Evolutionary conservation across 2,888 invertebrate genomes (phyloP).

Genomic region (Lasioglossum leucozonium): DNA sequence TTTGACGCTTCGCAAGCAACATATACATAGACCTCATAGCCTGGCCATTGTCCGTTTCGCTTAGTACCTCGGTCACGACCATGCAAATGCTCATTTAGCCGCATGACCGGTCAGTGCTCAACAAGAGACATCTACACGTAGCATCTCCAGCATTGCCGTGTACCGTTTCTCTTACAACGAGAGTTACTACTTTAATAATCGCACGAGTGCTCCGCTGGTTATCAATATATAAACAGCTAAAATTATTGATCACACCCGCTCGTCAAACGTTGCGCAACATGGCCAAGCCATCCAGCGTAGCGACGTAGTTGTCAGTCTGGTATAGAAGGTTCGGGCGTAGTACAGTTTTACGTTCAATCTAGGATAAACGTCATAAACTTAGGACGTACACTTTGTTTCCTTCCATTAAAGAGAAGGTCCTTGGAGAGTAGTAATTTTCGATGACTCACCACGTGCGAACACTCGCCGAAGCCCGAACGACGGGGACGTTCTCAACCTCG

Average conservation of each 20-base stretch:
- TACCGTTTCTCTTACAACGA: not conserved
- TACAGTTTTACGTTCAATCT: conserved; percentile 3
- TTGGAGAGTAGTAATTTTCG: not conserved
- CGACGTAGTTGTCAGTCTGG: not conserved
- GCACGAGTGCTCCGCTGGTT: not conserved
- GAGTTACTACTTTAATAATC: not conserved
- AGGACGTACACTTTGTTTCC: not conserved
- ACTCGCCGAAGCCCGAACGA: not conserved
- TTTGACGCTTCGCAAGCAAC: not conserved
- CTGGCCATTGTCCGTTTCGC: not conserved
- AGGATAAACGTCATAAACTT: not conserved
- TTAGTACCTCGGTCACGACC: conserved; percentile 5
- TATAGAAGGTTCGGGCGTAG: not conserved
- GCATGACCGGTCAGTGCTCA: not conserved
- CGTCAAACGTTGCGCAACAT: not conserved
- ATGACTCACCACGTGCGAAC: not conserved
- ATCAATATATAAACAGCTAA: not conserved
- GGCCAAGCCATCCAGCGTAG: not conserved
- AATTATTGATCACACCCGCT: not conserved
- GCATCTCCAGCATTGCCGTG: not conserved
- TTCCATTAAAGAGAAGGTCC: not conserved
- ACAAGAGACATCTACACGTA: not conserved
- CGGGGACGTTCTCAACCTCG: not conserved
- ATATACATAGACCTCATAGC: not conserved
- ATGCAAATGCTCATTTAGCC: conserved; percentile 8